Evolutionary conservation across 1,140 invertebrate genomes (phyloP).

Genomic region (Ips typographus): DNA sequence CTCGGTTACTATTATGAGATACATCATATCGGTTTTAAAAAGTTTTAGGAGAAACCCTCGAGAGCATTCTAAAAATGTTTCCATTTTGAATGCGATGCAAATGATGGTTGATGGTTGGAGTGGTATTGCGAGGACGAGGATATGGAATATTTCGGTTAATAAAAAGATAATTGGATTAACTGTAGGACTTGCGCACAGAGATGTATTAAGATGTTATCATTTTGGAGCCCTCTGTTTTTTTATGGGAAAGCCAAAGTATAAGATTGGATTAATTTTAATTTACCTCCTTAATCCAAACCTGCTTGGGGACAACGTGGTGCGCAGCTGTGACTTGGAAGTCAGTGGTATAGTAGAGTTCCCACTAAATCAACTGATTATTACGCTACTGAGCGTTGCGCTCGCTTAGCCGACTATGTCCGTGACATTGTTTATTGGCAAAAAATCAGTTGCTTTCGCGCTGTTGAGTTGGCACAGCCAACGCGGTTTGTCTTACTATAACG

Average conservation of each 20-base stretch:
- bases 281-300: too few relatives aligned
- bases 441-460: slow-evolving; percentile 41
- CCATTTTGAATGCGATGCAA: too few relatives aligned
- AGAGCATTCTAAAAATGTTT: too few relatives aligned
- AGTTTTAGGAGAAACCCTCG: too few relatives aligned
- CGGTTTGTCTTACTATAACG: slow-evolving; percentile 20
- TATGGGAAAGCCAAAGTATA: too few relatives aligned
- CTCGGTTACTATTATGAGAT: too few relatives aligned
- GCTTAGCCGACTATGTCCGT: slow-evolving; percentile 37
- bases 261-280: too few relatives aligned
- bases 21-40: too few relatives aligned
- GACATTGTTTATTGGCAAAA: slow-evolving; percentile 44
- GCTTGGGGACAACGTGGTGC: neutral
- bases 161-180: neutral
- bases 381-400: slow-evolving; percentile 26
- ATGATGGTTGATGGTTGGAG: too few relatives aligned
- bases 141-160: neutral
- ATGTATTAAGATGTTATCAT: neutral
- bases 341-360: slow-evolving; percentile 17
- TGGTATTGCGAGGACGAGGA: neutral
- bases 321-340: neutral
- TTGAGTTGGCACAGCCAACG: slow-evolving; percentile 25
- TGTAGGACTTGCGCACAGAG: neutral
- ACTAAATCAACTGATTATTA: slow-evolving; percentile 30
- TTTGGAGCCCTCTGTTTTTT: too few relatives aligned